phyloP scores from a whole-genome alignment of 2,888 invertebrate genomes.

The Tetragonula carbonaria region DNA sequence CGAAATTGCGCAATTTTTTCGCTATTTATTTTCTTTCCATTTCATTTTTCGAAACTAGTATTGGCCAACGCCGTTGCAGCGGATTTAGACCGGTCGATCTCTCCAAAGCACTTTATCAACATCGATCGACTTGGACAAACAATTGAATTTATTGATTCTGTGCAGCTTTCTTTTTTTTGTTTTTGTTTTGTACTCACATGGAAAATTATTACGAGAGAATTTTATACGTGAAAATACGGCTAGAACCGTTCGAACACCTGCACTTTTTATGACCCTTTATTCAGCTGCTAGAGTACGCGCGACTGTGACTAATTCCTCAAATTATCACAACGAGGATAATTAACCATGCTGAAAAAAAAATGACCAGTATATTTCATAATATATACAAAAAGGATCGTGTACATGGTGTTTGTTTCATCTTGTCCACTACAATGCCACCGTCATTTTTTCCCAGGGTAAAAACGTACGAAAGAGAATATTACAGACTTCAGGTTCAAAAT shows the following conservation, averaged over 20 bases:
- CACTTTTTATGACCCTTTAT: constrained; percentile 60
- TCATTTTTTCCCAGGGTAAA: too few relatives aligned
- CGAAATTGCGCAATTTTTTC: neutral
- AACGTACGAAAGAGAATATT: too few relatives aligned
- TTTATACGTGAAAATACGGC: constrained; percentile 39
- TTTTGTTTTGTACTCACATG: neutral
- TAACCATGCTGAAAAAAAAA: constrained; percentile 45
- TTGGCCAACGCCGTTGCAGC: neutral
- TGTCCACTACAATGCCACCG: too few relatives aligned
- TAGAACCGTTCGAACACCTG: constrained; percentile 28
- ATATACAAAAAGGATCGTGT: neutral
- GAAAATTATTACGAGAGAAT: constrained; percentile 49
- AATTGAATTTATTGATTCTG: constrained; percentile 36
- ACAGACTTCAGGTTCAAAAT: too few relatives aligned
- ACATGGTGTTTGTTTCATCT: neutral
- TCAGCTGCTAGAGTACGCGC: constrained; percentile 21
- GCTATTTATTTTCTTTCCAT: neutral
- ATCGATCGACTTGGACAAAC: constrained; percentile 21
- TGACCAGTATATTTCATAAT: constrained; percentile 51
- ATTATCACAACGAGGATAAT: constrained; percentile 55
- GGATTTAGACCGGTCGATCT: constrained; percentile 4
- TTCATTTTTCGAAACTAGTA: neutral
- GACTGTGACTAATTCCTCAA: constrained; percentile 46
- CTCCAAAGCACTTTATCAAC: constrained; percentile 16
- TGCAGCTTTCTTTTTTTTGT: constrained; percentile 5